Conservation (phyloP, 2,797 vertebrate genomes). For the Danionella dracula region DNA sequence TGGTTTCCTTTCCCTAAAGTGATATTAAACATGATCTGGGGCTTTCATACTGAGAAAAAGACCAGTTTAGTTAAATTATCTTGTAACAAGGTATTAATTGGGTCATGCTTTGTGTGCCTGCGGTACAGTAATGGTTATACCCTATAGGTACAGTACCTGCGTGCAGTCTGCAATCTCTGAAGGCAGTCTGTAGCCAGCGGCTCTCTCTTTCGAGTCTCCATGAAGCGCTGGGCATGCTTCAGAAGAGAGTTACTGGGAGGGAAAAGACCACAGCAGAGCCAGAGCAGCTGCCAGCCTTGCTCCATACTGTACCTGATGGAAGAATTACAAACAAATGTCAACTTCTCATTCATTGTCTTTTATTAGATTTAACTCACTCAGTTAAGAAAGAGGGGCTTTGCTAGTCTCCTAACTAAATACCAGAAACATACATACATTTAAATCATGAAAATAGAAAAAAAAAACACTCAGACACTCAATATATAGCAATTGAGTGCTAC, state of each 20-base stretch:
- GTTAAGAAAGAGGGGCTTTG: too few relatives aligned
- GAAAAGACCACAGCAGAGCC: constrained; percentile 93
- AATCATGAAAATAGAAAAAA: too few relatives aligned
- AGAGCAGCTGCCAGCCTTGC: constrained; percentile 91
- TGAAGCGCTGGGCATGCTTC: constrained; percentile 83
- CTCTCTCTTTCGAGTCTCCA: constrained; percentile 77
- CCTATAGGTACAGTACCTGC: too few relatives aligned
- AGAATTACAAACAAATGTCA: background rate
- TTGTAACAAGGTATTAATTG: background rate
- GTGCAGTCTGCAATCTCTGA: constrained; percentile 76
- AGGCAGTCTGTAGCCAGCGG: constrained; percentile 75
- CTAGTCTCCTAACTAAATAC: too few relatives aligned
- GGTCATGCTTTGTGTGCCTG: background rate
- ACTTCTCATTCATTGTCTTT: background rate
- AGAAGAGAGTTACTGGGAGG: constrained; percentile 80
- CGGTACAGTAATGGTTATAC: background rate
- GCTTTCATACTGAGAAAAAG: background rate
- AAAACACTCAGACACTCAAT: too few relatives aligned
- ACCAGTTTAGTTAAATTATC: too few relatives aligned
- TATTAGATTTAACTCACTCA: too few relatives aligned
- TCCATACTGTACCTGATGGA: constrained; percentile 80
- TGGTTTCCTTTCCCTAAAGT: background rate
- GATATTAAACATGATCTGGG: background rate
- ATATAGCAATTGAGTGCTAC: too few relatives aligned
- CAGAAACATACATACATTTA: too few relatives aligned